These are phyloP conservation scores for Bettongia penicillata DNA, from an alignment of 2,113 vertebrate species.

Conservation along the genomic window DNA sequence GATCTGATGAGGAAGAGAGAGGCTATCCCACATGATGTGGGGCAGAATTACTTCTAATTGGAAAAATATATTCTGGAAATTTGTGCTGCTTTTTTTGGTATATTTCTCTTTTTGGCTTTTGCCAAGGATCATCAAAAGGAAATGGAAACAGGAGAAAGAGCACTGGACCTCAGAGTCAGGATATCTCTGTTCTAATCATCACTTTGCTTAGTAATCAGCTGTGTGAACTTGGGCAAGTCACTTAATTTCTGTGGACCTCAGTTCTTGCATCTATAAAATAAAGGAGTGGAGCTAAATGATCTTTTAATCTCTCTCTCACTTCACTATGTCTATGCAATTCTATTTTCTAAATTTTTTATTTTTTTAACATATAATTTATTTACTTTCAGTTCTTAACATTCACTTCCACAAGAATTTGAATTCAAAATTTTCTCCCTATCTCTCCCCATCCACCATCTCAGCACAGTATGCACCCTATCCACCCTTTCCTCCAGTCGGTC, in stretches of 20 bases:
- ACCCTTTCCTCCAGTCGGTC: no score
- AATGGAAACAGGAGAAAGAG: slow-evolving; percentile 7
- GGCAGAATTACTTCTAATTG: slow-evolving; percentile 69
- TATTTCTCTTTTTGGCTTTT: slow-evolving; percentile 61
- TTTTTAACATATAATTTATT: no score
- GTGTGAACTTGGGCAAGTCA: neutral
- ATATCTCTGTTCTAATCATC: neutral
- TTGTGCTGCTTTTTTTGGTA: neutral
- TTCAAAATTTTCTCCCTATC: no score
- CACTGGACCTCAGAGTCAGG: neutral
- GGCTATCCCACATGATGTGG: slow-evolving; percentile 68
- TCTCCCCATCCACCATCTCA: no score
- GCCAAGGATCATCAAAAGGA: slow-evolving; percentile 41
- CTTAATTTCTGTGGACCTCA: neutral
- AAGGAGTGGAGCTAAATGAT: neutral
- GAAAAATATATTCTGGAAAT: slow-evolving; percentile 18
- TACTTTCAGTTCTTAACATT: no score
- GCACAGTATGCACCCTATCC: no score
- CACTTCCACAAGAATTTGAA: no score
- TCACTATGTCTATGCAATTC: no score
- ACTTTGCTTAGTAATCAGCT: neutral
- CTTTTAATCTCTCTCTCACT: neutral
- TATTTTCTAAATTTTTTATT: no score
- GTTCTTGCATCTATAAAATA: neutral
- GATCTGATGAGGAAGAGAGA: slow-evolving; percentile 70